Evolutionary conservation across 2,113 vertebrate species (phyloP), one percentile per base, ranked within the genome.

Genomic region (Tympanuchus pallidicinctus): DNA sequence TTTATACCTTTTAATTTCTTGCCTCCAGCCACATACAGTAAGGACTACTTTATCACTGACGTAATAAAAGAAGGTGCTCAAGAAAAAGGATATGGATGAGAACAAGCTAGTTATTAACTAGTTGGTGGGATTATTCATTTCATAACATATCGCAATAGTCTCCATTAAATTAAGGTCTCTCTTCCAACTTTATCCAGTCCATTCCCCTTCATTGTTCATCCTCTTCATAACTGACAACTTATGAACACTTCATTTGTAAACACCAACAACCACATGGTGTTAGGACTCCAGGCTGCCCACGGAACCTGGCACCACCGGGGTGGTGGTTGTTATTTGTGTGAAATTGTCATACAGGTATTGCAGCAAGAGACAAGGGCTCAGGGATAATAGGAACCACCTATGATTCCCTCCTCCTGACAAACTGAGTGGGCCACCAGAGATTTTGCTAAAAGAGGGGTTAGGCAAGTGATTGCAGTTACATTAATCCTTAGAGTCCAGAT

Each of bases 1-100:
- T 92, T 96, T 95, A 94, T 91, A 85, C 78, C 24, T 92, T 88
- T 82, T 92, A 94, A 94, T 94, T 91, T 72, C 24, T 92, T 88
- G 82, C 95, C 75, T 94, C 45, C 45, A 85, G 71, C 24, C 45
- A 54, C 70, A 57, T 45, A 59, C 36, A 87, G 32, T 0, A 54
- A 54, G 27, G 1, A 57, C 75, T 93, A 63, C 54, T 91, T 79
- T 88, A 89, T 95, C 92, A 85, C 0, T 65, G 66, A 59, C 54
- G 45, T 59, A 92, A 85, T 91, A 79, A 79, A 85, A 87, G 42
- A 82, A 91, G 38, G 59, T 87, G 45, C 52, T 76, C 27, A 18
- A 38, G 67, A 73, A 76, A 89, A 82, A 16, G 10, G 63, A 57
- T 57, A 47, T 27, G 52, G 52, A 75, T 85, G 54, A 85, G 78